Percentiles rank a stretch among this genome's conserved stretches.
Conservation (phyloP, 2,888 invertebrate species). For the Tetramorium bicarinatum region DNA sequence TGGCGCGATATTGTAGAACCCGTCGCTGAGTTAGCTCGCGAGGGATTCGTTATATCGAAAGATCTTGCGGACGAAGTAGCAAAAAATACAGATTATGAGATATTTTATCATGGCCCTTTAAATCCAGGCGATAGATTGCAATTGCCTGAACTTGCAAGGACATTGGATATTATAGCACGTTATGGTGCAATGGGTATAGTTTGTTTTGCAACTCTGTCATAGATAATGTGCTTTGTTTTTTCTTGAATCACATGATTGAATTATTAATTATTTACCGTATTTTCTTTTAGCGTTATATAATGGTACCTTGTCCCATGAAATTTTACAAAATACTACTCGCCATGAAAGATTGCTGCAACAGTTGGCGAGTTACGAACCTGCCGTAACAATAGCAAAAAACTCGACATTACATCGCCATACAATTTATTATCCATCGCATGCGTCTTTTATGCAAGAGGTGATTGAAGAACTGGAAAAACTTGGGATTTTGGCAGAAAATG, state of each 20-base stretch:
- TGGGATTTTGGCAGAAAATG: constrained; percentile 74
- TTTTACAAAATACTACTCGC: constrained; percentile 62
- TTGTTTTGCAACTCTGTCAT: constrained; percentile 16
- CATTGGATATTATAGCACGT: constrained; percentile 87
- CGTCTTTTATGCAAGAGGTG: constrained; percentile 69
- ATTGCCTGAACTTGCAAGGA: constrained; percentile 87
- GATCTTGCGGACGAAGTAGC: constrained; percentile 86
- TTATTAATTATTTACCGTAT: constrained; percentile 10
- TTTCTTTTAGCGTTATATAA: constrained; percentile 83
- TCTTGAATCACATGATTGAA: not conserved
- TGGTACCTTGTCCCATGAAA: constrained; percentile 80
- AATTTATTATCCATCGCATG: constrained; percentile 80
- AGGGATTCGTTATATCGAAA: constrained; percentile 87
- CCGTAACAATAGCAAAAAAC: constrained; percentile 68
- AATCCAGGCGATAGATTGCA: constrained; percentile 86
- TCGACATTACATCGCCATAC: constrained; percentile 77
- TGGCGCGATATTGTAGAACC: constrained; percentile 89
- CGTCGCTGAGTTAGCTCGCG: constrained; percentile 88
- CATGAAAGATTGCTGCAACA: constrained; percentile 76
- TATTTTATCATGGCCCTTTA: constrained; percentile 85
- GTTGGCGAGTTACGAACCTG: constrained; percentile 79
- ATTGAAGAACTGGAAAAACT: constrained; percentile 77
- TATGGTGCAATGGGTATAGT: constrained; percentile 83
- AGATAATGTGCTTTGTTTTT: not conserved
- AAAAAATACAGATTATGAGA: constrained; percentile 83